Evolutionary conservation across 37 sponge, comb jelly and placozoan species (phyloP), one percentile per base, ranked within the genome.

Genomic region (Geodia barretti): DNA sequence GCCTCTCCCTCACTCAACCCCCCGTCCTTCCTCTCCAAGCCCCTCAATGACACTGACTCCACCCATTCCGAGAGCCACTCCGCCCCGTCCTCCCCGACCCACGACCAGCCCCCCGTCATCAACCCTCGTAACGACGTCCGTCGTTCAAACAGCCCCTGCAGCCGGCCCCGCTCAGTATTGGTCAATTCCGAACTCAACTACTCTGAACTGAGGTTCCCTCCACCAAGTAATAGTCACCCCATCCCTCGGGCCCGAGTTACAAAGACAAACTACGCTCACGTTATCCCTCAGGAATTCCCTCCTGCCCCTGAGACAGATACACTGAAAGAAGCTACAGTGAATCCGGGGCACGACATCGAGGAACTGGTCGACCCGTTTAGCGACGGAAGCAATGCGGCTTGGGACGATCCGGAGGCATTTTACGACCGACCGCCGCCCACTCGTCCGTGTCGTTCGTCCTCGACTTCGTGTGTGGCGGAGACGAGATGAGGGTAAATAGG

Each of bases 51-150:
- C 11, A 14, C 54, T 47, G 54, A 47, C 54, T 47, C 54, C 54
- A 17, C 11, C 14, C n/a, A n/a, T n/a, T 7, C 7, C 11, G 77
- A 88, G 65, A 75, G 83, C 3, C 83, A 71, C 21, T 88, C 88
- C 0, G 88, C 88, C 11, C 88, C 88, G 19, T 82, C 83, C 35
- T 88, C 88, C 28, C 88, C 88, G 0, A 47, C 54, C 7, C 40
- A 32, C 42, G 58, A 74, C 31, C 58, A 32, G 28, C 75, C 58
- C 60, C 47, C 34, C 4, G 40, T 26, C 7, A 47, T 47, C 54
- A 47, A 9, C 75, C 75, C 54, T n/a, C 67, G 31, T 54, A 41
- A n/a, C 19, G 75, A 43, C 24, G 3, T 74, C 3, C 75, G 29
- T 42, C 47, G 43, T 30, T 36, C 38, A 4, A 37, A 30, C 68